A percentile compares a stretch with the other conserved stretches of the same genome.
These are phyloP conservation scores for Melospiza melodia DNA, from an alignment of 2,113 vertebrate species.

Conservation along the genomic window DNA sequence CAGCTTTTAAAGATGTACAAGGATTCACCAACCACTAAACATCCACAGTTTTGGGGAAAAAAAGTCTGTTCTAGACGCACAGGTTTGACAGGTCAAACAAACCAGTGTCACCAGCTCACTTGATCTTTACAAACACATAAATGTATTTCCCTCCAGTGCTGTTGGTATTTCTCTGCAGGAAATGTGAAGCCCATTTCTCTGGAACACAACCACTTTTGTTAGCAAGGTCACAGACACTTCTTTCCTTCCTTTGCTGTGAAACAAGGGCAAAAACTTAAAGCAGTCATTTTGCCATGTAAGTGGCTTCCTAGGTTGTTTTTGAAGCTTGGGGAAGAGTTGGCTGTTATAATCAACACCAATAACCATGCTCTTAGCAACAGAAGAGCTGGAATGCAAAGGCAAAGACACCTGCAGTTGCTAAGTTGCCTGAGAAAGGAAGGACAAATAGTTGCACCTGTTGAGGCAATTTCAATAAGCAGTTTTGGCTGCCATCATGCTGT, in stretches of 20 bases:
- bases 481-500: not conserved
- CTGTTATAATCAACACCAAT: not conserved
- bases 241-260: not conserved
- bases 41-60: not conserved
- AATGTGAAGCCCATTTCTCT: not conserved
- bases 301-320: not conserved
- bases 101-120: not conserved
- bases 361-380: not conserved
- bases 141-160: not conserved
- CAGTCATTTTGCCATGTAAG: not conserved
- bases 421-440: not conserved
- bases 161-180: not conserved
- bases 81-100: not conserved
- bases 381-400: not conserved
- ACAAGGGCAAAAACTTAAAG: not conserved
- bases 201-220: not conserved
- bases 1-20: not conserved
- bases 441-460: not conserved
- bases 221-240: not conserved
- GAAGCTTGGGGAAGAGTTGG: not conserved
- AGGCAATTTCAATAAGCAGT: not conserved
- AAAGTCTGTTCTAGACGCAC: not conserved
- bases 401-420: not conserved
- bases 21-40: not conserved
- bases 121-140: not conserved